phyloP scores from a whole-genome alignment of 2,113 vertebrate genomes.

The Myanophis thanlyinensis region DNA sequence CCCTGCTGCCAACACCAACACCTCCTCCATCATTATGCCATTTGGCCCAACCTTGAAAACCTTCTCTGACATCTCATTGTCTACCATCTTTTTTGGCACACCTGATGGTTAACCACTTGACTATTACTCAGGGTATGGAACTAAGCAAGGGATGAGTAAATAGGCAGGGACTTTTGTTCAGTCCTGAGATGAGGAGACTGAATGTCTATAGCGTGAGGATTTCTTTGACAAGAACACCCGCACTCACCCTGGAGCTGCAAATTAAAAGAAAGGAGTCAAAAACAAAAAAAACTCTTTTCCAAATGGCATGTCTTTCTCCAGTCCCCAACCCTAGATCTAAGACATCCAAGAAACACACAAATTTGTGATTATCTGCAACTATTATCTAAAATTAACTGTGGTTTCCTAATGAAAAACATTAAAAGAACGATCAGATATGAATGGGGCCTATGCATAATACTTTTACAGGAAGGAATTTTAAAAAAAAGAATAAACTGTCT shows the following conservation, averaged over 20 bases:
- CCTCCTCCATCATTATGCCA: neutral
- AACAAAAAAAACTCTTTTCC: conserved; percentile 25
- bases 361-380: conserved; percentile 75
- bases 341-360: conserved; percentile 64
- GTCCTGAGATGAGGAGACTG: conserved; percentile 47
- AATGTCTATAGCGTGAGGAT: conserved; percentile 27
- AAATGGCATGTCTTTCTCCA: conserved; percentile 43
- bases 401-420: conserved; percentile 81
- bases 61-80: neutral
- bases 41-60: neutral
- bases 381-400: conserved; percentile 81
- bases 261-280: conserved; percentile 49
- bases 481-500: conserved; percentile 5
- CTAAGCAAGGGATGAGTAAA: conserved; percentile 29
- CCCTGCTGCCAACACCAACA: neutral
- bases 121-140: conserved; percentile 34
- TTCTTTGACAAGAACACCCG: conserved; percentile 36
- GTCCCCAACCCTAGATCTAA: conserved; percentile 63
- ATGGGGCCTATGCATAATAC: conserved; percentile 68
- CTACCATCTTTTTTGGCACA: conserved; percentile 41
- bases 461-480: conserved; percentile 19
- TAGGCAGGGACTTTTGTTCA: conserved; percentile 43
- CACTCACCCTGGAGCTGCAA: conserved; percentile 23
- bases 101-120: conserved; percentile 5
- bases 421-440: conserved; percentile 73